phyloP scores from a whole-genome alignment of 2,113 vertebrate genomes.

The Mobula birostris region DNA sequence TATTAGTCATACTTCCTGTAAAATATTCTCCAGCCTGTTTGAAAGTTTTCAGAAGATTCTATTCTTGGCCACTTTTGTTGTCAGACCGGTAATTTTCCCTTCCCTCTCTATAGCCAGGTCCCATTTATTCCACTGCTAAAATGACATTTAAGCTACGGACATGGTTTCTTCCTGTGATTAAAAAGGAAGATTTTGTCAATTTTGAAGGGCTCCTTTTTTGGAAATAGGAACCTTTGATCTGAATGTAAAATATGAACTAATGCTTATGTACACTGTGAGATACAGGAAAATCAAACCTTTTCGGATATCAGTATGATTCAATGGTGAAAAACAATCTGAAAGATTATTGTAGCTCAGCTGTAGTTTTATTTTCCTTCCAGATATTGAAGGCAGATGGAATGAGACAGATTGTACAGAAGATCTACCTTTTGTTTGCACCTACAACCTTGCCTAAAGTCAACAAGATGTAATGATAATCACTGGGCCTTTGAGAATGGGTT shows the following conservation, averaged over 20 bases:
- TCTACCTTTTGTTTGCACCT: neutral
- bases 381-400: neutral
- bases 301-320: neutral
- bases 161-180: neutral
- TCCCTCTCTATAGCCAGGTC: neutral
- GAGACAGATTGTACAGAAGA: neutral
- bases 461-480: neutral
- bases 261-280: neutral
- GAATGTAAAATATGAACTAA: neutral
- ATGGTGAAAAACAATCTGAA: neutral
- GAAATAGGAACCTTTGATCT: neutral
- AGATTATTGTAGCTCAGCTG: neutral
- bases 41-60: neutral
- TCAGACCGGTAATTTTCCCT: neutral
- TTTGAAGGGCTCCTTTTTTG: neutral
- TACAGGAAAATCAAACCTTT: neutral
- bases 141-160: neutral
- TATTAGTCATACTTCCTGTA: neutral
- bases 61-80: neutral
- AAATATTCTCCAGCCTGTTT: neutral
- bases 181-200: neutral
- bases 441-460: slow-evolving; percentile 12
- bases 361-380: neutral
- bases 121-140: neutral
- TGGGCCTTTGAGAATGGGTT: neutral